These are phyloP conservation scores for Urosaurus nigricauda DNA, from an alignment of 2,797 vertebrate genomes.

Conservation along the genomic window DNA sequence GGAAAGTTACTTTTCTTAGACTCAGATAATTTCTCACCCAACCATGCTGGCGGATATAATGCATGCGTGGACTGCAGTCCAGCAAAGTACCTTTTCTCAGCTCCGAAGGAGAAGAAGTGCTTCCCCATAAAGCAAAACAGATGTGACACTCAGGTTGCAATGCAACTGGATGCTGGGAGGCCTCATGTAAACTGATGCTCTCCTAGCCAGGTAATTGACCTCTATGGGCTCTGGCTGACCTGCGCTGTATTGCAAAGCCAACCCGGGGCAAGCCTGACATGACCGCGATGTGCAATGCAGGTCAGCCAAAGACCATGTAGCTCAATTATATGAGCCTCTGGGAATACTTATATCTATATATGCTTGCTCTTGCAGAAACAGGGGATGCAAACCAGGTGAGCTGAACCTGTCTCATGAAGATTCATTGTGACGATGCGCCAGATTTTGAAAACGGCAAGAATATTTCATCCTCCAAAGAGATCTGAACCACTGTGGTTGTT, in stretches of 20 bases:
- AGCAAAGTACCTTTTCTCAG: too few relatives aligned
- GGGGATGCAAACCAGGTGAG: too few relatives aligned
- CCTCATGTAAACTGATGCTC: not conserved
- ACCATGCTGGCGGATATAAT: too few relatives aligned
- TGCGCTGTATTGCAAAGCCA: not conserved
- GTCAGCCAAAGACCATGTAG: not conserved
- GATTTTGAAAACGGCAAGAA: not conserved
- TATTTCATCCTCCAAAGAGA: not conserved
- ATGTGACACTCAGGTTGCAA: not conserved
- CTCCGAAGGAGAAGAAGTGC: too few relatives aligned
- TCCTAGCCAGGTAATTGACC: conserved; percentile 3
- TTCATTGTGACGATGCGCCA: not conserved
- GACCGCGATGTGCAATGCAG: not conserved
- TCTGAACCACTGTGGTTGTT: not conserved
- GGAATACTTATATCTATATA: not conserved
- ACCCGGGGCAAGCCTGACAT: not conserved
- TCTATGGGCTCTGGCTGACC: not conserved
- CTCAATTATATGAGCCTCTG: not conserved
- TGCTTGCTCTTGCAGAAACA: not conserved
- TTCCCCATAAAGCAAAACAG: not conserved
- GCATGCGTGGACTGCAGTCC: too few relatives aligned
- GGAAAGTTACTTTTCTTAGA: too few relatives aligned
- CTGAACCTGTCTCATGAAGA: not conserved
- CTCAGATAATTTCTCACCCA: too few relatives aligned
- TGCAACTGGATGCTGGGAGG: not conserved